Evolutionary conservation across 2,797 vertebrate species (phyloP), one percentile per base, ranked within the genome.

Genomic region (Schizopygopsis pylzovi): DNA sequence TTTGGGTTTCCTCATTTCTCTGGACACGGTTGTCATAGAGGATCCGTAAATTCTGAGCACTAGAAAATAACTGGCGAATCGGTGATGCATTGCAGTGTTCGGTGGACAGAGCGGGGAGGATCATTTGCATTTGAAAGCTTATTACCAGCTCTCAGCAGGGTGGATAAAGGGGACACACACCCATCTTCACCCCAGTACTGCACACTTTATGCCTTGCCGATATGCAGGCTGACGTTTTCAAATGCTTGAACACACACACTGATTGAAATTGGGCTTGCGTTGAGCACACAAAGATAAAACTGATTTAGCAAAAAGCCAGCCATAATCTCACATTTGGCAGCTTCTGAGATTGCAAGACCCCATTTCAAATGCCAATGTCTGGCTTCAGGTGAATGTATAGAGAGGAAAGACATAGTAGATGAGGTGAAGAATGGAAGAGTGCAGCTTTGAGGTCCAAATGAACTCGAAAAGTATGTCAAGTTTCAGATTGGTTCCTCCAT

Each of bases 271-370:
- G 85, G 88, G 89, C 86, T 90, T 86, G 81, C 85, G 81, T 87
- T 89, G 89, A 89, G 85, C 89, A 89, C 89, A 89, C 86, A 88
- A 85, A 90, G 87, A 90, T 90, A 88, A 89, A 90, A 89, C 86
- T 83, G 89, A 90, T 88, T 88, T 90, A 33, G 85, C 79, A 87
- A 84, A 84, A 91, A 90, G 85, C 83, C 82, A 79, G 82, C 80
- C 82, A 87, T 88, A 90, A 90, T 91, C 88, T 90, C 68, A 84
- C 87, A 86, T 89, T 89, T 88, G 88, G 85, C 83, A 80, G 86
- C 80, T 81, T 61, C 47, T 68, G 67, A 61, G 86, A 88, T 88
- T 88, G 88, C 79, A 61, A 80, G 83, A 85, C 70, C 85, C 71
- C 18, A 77, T 82, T 87, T 87, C 77, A 87, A 71, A 86, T 71